Conservation (phyloP, 2,888 invertebrate species). For the Schizaphis graminum region DNA sequence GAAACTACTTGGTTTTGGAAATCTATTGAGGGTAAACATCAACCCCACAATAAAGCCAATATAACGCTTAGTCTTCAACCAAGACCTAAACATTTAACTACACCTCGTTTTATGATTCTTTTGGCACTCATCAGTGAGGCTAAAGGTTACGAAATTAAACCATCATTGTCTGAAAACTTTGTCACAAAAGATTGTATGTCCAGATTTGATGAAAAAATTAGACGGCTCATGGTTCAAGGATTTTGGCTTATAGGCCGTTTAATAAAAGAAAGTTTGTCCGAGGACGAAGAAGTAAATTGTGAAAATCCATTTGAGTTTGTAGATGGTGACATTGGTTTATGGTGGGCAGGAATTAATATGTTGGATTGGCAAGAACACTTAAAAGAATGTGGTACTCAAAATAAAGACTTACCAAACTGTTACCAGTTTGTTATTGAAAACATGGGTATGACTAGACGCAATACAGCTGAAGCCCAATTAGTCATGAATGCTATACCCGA, state of each 20-base stretch:
- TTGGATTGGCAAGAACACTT: constrained; percentile 66
- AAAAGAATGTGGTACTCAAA: constrained; percentile 23
- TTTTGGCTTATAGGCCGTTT: constrained; percentile 66
- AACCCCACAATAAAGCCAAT: constrained; percentile 41
- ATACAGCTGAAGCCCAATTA: constrained; percentile 14
- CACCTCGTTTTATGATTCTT: constrained; percentile 60
- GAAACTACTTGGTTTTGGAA: constrained; percentile 62
- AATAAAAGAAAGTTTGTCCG: constrained; percentile 65
- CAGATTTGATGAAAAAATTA: constrained; percentile 57
- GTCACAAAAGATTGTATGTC: constrained; percentile 13
- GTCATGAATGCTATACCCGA: constrained; percentile 59
- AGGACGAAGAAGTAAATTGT: constrained; percentile 64
- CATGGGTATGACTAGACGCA: background rate
- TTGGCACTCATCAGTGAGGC: constrained; percentile 59
- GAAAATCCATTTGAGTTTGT: constrained; percentile 65
- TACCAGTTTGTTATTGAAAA: constrained; percentile 58
- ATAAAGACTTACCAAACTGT: background rate
- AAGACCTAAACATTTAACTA: constrained; percentile 53
- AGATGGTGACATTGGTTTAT: constrained; percentile 66
- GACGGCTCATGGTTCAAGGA: constrained; percentile 64
- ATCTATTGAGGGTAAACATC: constrained; percentile 58
- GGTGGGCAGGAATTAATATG: constrained; percentile 67
- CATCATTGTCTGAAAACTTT: constrained; percentile 55
- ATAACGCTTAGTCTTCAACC: constrained; percentile 61
- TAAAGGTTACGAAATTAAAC: constrained; percentile 52